Evolutionary conservation across 2,888 invertebrate genomes (phyloP), one percentile per base, ranked within the genome.

Genomic region (Hesperia comma): DNA sequence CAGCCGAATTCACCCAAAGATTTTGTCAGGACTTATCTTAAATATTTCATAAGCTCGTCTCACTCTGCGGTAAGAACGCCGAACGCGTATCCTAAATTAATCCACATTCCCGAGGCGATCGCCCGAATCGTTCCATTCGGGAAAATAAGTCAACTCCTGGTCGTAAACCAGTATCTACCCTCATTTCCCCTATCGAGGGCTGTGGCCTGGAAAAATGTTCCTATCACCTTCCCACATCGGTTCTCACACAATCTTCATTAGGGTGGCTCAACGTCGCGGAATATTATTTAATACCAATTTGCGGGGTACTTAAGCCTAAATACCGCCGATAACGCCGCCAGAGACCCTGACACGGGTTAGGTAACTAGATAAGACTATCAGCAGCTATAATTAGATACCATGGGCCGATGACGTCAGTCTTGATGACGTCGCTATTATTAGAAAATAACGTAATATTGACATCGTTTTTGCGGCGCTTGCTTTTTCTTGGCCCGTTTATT

Each of bases 251-350:
- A 63, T 71, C 67, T 69, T 71, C 70, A 69, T 72, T 70, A 72
- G 66, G 63, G 67, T 15, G 60, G 56, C 56, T 41, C 63, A 67
- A 56, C 69, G 66, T 58, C 68, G 68, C 53, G 76, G 74, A 73
- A 79, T 81, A 80, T 81, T 79, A 83, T 66, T 66, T 60, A 79
- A 80, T 79, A 77, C 76, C 78, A 76, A 80, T 83, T 81, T 79
- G 75, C 72, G 75, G 69, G 77, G 75, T 72, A 77, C 76, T 81
- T 79, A 76, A 71, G 69, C 70, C 71, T 71, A 75, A 79, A 79
- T 75, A 76, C 69, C 55, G 62, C 68, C 64, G 72, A 69, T 77
- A 80, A 77, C 75, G 77, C 71, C 74, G 62, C 60, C 55, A 58
- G 46, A 60, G 54, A 55, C 60, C 60, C 58, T 53, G 63, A 49